Conservation (phyloP, 2,888 invertebrate genomes). For the Stenodema calcarata region DNA sequence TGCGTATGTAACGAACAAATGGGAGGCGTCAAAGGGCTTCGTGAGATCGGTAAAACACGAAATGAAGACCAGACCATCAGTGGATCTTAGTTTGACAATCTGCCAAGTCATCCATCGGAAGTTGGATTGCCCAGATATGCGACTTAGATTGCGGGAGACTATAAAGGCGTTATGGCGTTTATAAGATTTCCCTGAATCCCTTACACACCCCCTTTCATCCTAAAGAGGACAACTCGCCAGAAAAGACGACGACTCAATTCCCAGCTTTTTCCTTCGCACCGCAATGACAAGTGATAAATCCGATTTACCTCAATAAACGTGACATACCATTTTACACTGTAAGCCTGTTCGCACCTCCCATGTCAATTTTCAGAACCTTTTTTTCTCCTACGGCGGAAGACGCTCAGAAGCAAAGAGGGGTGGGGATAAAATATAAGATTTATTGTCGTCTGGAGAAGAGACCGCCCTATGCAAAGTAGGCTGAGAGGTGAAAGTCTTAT, state of each 20-base stretch:
- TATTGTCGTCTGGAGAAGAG: neutral
- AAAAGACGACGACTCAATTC: neutral
- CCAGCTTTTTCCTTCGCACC: neutral
- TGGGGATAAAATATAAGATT: neutral
- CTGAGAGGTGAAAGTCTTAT: neutral
- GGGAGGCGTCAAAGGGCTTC: too few species aligned
- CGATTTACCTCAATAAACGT: conserved; percentile 25
- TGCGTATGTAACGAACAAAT: too few species aligned
- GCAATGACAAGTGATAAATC: conserved; percentile 26
- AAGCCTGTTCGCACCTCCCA: neutral
- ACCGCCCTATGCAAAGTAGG: neutral
- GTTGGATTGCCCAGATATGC: neutral
- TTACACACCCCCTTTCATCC: neutral
- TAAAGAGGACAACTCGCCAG: neutral
- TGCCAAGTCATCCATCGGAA: too few species aligned
- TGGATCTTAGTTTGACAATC: too few species aligned
- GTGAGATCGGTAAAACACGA: too few species aligned
- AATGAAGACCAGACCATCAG: too few species aligned
- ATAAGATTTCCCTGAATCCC: neutral
- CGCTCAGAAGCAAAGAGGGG: neutral
- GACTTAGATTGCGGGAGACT: neutral
- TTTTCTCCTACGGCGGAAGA: neutral
- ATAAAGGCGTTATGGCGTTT: neutral
- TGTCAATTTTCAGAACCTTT: neutral
- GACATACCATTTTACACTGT: neutral